phyloP scores from a whole-genome alignment of 2,113 vertebrate genomes.

The Antechinus stuartii region DNA sequence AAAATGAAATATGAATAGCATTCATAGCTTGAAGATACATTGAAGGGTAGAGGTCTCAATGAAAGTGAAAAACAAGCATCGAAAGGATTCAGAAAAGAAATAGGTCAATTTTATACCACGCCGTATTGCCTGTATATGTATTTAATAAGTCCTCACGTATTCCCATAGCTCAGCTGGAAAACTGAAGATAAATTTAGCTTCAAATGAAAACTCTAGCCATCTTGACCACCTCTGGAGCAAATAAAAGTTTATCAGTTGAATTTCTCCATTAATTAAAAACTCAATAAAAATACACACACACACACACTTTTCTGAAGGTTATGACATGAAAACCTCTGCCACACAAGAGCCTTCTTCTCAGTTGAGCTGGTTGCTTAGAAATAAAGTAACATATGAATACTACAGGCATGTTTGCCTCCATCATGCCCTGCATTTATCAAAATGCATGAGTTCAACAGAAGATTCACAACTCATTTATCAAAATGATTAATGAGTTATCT shows the following conservation, averaged over 20 bases:
- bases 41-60: background rate
- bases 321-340: constrained; percentile 23
- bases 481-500: background rate
- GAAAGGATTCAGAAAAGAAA: background rate
- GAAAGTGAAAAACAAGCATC: background rate
- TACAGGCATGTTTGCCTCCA: background rate
- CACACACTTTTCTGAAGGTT: background rate
- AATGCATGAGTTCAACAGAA: background rate
- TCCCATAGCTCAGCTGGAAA: background rate
- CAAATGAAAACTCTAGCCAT: constrained; percentile 54
- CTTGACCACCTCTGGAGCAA: constrained; percentile 42
- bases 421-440: constrained; percentile 2
- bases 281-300: background rate
- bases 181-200: constrained; percentile 18
- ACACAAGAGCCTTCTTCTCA: background rate
- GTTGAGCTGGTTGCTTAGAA: constrained; percentile 25
- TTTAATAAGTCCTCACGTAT: background rate
- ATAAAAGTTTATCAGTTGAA: constrained; percentile 49
- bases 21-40: background rate
- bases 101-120: background rate
- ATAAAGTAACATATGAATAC: constrained; percentile 3
- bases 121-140: background rate
- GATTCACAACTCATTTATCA: constrained; percentile 16
- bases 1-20: background rate
- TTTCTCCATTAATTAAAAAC: constrained; percentile 60